A percentile compares a stretch with the other conserved stretches of the same genome.
phyloP scores from a whole-genome alignment of 2,113 vertebrate genomes.

The Bubo bubo region DNA sequence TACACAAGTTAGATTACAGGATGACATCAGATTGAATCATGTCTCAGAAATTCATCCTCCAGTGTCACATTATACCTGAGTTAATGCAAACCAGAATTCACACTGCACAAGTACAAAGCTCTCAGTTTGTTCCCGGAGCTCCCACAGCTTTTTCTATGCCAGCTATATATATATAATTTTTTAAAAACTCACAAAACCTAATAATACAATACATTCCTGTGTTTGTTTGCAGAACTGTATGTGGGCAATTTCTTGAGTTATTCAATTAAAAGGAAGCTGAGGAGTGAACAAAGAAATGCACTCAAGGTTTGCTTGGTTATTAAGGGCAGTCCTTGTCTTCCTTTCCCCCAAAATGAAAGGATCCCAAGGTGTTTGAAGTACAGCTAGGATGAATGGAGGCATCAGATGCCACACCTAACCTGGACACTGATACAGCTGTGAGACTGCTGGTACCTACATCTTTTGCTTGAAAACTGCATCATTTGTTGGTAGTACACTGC shows the following conservation, averaged over 20 bases:
- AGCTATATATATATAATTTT: neutral
- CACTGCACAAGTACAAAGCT: neutral
- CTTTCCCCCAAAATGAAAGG: neutral
- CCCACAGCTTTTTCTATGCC: neutral
- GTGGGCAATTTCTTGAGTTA: neutral
- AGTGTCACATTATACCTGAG: neutral
- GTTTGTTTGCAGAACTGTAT: neutral
- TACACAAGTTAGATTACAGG: neutral
- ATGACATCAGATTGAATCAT: conserved; percentile 17
- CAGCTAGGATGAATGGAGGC: neutral
- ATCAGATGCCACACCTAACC: neutral
- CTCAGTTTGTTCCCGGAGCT: neutral
- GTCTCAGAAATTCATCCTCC: conserved; percentile 40
- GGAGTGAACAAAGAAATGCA: neutral
- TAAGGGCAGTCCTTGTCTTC: neutral
- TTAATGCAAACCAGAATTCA: conserved; percentile 44
- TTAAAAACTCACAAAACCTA: neutral
- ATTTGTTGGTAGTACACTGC: fast-evolving
- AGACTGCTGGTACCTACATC: neutral
- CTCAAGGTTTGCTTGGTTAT: neutral
- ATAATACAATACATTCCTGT: neutral
- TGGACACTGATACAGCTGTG: neutral
- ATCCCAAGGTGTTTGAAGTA: neutral
- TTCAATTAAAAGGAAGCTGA: neutral
- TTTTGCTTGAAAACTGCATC: neutral